Evolutionary conservation across 37 sponge, comb jelly and placozoan species (phyloP), one percentile per base, ranked within the genome.

Genomic region (Mnemiopsis leidyi): DNA sequence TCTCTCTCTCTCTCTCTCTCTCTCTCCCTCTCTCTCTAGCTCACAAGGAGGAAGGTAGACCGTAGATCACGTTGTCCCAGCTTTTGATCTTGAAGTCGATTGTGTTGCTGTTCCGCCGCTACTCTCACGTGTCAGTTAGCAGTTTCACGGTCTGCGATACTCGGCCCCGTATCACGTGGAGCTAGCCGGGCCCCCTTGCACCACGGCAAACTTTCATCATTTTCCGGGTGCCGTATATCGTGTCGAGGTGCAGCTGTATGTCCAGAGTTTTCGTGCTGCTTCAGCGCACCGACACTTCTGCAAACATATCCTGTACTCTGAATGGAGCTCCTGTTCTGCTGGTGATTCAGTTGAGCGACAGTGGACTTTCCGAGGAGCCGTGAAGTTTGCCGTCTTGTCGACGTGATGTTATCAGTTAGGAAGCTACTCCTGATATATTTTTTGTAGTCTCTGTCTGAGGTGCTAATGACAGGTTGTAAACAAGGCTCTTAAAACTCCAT

Each of bases 1-100:
- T 71, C 75, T 71, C 75, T 71, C 75, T 71, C 75, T 71, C 75
- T 71, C 30, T 71, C 75, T 71, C 75, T 71, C 75, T 28, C 75
- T 29, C 20, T 71, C 26, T 71, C 75, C 9, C 61, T 48, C 61
- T n/a, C n/a, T n/a, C n/a, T n/a, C n/a, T n/a, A n/a, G n/a, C 61
- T 48, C 61, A 48, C 61, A n/a, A n/a, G n/a, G n/a, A n/a, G 61
- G 61, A 48, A 48, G 61, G 61, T 48, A 13, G 61, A 48, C 13
- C 61, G 61, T 48, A 13, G 61, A 48, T 48, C 61, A 48, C 61
- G 61, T 48, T 48, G 61, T 48, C 61, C 61, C 61, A 48, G 61
- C 61, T 48, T 48, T 48, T 48, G 61, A 48, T 48, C 61, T 48
- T 13, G 61, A 13, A 48, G 61, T 48, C 61, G 61, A 48, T 48